Evolutionary conservation across 2,888 invertebrate species (phyloP).

Genomic region (Sycophila texana): DNA sequence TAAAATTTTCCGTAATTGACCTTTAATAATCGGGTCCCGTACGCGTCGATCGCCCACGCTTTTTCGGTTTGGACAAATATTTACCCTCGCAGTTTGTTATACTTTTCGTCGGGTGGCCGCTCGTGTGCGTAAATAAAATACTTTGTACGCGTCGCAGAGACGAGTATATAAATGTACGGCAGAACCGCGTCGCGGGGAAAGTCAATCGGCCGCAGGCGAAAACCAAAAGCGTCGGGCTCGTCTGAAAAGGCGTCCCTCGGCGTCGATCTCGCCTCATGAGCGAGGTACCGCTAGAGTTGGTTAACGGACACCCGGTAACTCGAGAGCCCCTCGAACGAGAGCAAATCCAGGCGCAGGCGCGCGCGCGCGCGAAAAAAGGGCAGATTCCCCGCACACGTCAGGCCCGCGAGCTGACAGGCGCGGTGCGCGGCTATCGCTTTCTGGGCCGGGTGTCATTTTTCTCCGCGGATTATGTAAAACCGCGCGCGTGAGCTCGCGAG

Average conservation of each 20-base stretch:
- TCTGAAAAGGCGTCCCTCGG: no score
- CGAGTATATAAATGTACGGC: no score
- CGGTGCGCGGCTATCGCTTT: slow-evolving; percentile 59
- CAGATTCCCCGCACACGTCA: slow-evolving; percentile 18
- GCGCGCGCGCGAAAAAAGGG: background rate
- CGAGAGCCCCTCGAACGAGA: background rate
- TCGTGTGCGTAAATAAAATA: no score
- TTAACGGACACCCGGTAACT: background rate
- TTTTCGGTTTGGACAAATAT: background rate
- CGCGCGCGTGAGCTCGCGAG: slow-evolving; percentile 37
- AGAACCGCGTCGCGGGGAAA: no score
- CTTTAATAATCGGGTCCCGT: slow-evolving; percentile 32
- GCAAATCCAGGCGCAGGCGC: no score
- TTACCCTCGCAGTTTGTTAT: background rate
- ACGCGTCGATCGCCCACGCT: background rate
- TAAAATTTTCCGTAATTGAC: slow-evolving; percentile 23
- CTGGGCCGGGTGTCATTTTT: slow-evolving; percentile 64
- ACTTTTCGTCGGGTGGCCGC: no score
- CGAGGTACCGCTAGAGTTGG: no score
- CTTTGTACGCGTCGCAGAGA: no score
- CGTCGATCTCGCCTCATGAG: no score
- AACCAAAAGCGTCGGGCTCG: no score
- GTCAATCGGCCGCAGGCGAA: no score
- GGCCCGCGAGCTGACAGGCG: slow-evolving; percentile 5
- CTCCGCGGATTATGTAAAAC: slow-evolving; percentile 63